These are phyloP conservation scores for Thymelicus lineola DNA, from an alignment of 2,888 invertebrate species.

Conservation along the genomic window DNA sequence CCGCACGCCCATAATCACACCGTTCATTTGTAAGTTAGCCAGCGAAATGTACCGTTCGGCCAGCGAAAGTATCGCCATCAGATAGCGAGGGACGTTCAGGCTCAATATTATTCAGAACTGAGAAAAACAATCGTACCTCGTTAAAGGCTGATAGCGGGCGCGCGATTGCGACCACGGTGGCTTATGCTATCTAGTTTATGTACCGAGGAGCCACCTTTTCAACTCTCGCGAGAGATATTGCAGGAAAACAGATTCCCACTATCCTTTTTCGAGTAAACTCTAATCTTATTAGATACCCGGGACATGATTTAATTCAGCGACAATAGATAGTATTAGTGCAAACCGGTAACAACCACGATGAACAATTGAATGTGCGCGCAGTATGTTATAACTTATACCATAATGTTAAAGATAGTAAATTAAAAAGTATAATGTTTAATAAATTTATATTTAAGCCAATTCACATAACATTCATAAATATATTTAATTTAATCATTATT, in stretches of 20 bases:
- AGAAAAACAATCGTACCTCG: conserved; percentile 84
- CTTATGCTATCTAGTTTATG: conserved; percentile 45
- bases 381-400: no score
- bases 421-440: no score
- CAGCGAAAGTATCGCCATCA: conserved; percentile 80
- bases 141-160: conserved; percentile 78
- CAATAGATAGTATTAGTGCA: conserved; percentile 9
- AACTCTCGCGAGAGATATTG: conserved; percentile 28
- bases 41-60: conserved; percentile 72
- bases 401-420: no score
- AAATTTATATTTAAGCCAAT: no score
- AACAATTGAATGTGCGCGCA: neutral
- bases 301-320: conserved; percentile 18
- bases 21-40: conserved; percentile 81
- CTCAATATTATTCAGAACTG: conserved; percentile 84
- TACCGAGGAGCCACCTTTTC: conserved; percentile 35
- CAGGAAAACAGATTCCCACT: conserved; percentile 10
- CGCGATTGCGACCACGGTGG: conserved; percentile 72
- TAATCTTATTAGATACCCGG: conserved; percentile 9
- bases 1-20: conserved; percentile 80
- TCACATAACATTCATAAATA: no score
- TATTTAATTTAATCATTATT: no score
- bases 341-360: neutral
- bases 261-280: conserved; percentile 5
- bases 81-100: conserved; percentile 74